These are phyloP conservation scores for Agonopterix subpropinquella DNA, from an alignment of 2,888 invertebrate species.

Conservation along the genomic window DNA sequence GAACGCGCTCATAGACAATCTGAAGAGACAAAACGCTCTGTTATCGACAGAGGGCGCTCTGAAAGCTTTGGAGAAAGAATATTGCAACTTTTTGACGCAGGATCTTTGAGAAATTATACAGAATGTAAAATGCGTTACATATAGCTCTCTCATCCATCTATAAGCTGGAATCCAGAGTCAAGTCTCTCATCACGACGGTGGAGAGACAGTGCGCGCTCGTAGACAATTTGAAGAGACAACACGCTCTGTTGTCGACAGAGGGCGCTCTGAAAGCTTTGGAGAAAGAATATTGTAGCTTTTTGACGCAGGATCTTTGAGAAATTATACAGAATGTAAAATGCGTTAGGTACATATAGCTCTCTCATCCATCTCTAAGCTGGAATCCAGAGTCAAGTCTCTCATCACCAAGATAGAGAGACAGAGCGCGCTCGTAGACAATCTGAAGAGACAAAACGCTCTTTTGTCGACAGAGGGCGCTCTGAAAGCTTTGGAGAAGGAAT, in stretches of 20 bases:
- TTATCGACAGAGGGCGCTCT: slow-evolving; percentile 41
- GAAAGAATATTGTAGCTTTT: slow-evolving; percentile 31
- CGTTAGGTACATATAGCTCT: slow-evolving; percentile 11
- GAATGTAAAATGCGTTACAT: no score
- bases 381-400: slow-evolving; percentile 30
- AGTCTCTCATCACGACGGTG: slow-evolving; percentile 25
- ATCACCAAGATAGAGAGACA: slow-evolving; percentile 36
- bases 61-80: slow-evolving; percentile 41
- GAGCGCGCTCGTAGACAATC: slow-evolving; percentile 43
- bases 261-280: slow-evolving; percentile 40
- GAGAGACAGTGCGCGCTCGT: slow-evolving; percentile 44
- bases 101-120: neutral
- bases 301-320: neutral
- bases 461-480: slow-evolving; percentile 41
- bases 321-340: no score
- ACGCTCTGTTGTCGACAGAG: slow-evolving; percentile 37
- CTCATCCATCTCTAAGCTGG: slow-evolving; percentile 42
- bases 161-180: slow-evolving; percentile 35
- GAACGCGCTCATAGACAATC: slow-evolving; percentile 43
- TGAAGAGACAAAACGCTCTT: slow-evolving; percentile 42
- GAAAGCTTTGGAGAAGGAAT: slow-evolving; percentile 41
- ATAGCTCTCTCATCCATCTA: slow-evolving; percentile 36
- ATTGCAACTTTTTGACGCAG: slow-evolving; percentile 11
- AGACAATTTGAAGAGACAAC: slow-evolving; percentile 48
- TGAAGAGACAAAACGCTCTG: slow-evolving; percentile 42